Conservation (phyloP, 2,888 invertebrate genomes). For the Hesperia comma region DNA sequence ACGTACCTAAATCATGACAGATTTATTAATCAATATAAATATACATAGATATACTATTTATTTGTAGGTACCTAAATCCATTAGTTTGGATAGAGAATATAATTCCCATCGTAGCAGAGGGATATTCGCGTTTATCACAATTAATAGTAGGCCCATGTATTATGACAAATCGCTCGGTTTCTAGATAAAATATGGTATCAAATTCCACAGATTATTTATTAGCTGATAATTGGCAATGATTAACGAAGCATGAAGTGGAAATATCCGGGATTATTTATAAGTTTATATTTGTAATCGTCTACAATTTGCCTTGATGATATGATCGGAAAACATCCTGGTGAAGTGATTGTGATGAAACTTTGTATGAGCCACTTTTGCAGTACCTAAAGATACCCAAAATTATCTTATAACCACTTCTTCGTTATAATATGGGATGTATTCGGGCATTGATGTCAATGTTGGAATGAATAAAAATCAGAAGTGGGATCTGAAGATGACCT, state of each 20-base stretch:
- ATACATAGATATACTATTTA: constrained; percentile 7
- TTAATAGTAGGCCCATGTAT: constrained; percentile 26
- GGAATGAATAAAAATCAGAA: no score
- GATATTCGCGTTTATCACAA: constrained; percentile 30
- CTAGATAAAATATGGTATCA: constrained; percentile 32
- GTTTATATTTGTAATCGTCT: not conserved
- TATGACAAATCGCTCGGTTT: constrained; percentile 34
- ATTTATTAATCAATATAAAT: not conserved
- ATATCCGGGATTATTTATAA: not conserved
- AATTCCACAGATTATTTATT: constrained; percentile 32
- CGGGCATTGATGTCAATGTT: no score
- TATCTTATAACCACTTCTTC: no score
- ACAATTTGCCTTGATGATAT: not conserved
- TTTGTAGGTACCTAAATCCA: constrained; percentile 17
- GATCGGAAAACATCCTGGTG: no score
- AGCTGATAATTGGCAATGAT: constrained; percentile 25
- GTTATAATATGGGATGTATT: no score
- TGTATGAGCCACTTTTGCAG: no score
- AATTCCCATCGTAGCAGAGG: constrained; percentile 24
- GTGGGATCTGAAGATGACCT: no score
- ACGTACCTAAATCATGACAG: not conserved
- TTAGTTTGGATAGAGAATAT: constrained; percentile 20
- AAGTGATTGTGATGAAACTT: no score
- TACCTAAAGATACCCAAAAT: no score
- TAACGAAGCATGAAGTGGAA: constrained; percentile 17